Conservation (phyloP, 2,797 vertebrate genomes). For the Paguma larvata region DNA sequence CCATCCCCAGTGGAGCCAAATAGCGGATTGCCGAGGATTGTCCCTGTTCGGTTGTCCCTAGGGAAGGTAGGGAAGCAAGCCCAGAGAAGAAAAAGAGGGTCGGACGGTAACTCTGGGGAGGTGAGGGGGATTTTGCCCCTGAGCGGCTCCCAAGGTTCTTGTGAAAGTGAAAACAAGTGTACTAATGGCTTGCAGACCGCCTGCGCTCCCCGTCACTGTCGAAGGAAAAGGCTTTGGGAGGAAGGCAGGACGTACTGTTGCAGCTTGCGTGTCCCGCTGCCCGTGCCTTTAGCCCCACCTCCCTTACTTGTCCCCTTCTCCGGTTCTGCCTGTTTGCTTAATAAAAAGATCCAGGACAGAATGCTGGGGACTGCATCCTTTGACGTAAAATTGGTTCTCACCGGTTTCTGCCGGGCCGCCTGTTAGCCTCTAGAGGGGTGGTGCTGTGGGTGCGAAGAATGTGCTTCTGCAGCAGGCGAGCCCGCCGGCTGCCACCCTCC, state of each 20-base stretch:
- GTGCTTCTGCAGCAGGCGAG: background rate
- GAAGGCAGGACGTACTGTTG: conserved; percentile 26
- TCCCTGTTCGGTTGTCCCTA: background rate
- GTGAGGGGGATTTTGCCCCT: background rate
- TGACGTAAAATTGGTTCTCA: conserved; percentile 35
- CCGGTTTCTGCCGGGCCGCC: background rate
- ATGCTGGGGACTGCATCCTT: conserved; percentile 20
- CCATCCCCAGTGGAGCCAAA: background rate
- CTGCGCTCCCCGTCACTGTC: background rate
- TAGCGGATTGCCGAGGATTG: background rate
- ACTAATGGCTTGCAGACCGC: conserved; percentile 15
- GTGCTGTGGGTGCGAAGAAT: background rate
- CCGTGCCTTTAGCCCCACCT: background rate
- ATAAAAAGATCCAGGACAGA: background rate
- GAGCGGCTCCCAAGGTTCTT: background rate
- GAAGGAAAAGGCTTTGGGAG: conserved; percentile 61
- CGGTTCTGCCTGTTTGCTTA: background rate
- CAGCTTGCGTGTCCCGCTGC: background rate
- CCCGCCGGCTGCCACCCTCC: background rate
- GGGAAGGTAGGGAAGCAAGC: background rate
- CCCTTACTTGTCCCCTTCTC: background rate
- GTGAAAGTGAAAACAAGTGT: conserved; percentile 67
- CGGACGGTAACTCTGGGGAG: background rate
- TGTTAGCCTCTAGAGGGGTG: background rate
- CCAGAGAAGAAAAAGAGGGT: background rate